phyloP scores from a whole-genome alignment of 2,888 invertebrate genomes.

The Mechanitis mazaeus region DNA sequence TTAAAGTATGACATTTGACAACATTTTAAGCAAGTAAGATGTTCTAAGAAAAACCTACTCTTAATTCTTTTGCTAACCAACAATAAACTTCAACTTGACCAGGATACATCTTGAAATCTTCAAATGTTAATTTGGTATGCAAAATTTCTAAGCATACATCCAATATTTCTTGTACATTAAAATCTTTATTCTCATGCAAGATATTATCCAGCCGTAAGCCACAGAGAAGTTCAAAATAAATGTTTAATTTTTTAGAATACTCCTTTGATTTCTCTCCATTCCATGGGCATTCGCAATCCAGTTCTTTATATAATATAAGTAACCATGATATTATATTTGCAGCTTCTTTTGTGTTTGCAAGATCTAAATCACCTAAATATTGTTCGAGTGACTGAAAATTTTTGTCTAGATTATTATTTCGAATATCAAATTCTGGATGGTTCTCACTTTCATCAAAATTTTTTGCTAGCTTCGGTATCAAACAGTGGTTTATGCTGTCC shows the following conservation, averaged over 20 bases:
- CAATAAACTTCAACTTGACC: conserved; percentile 55
- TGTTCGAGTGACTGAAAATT: conserved; percentile 41
- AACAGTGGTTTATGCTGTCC: conserved; percentile 35
- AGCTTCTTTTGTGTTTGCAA: conserved; percentile 34
- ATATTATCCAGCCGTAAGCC: conserved; percentile 41
- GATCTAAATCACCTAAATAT: conserved; percentile 40
- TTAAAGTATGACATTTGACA: conserved; percentile 6
- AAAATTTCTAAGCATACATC: conserved; percentile 50
- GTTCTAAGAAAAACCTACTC: conserved; percentile 36
- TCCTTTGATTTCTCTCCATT: conserved; percentile 40
- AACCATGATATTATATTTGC: conserved; percentile 42
- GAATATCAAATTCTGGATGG: conserved; percentile 47
- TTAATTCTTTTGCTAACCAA: conserved; percentile 42
- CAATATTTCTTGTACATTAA: conserved; percentile 51
- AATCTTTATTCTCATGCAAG: conserved; percentile 36
- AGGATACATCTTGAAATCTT: conserved; percentile 57
- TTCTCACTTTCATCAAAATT: conserved; percentile 46
- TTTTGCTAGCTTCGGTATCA: conserved; percentile 48
- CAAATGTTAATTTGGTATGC: conserved; percentile 48
- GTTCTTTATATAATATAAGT: conserved; percentile 50
- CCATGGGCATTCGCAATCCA: conserved; percentile 47
- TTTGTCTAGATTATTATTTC: conserved; percentile 41
- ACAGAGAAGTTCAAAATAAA: conserved; percentile 42
- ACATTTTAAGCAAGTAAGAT: not conserved
- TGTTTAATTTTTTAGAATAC: conserved; percentile 42